phyloP scores from a whole-genome alignment of 2,113 vertebrate species.

The Mirounga angustirostris region DNA sequence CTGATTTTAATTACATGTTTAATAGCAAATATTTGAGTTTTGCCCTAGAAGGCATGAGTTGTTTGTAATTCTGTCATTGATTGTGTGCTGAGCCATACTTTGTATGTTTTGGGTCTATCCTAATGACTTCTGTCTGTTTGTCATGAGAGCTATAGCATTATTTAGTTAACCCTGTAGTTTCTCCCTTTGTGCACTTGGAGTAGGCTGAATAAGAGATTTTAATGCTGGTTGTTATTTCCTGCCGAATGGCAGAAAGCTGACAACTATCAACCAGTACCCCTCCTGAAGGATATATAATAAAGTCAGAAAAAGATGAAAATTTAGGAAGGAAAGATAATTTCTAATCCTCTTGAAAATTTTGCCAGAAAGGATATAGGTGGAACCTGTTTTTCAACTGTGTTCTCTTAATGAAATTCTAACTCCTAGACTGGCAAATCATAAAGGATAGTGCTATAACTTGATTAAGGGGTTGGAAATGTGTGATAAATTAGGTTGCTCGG shows the following conservation, averaged over 20 bases:
- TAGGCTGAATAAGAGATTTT: constrained; percentile 47
- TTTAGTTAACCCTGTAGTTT: constrained; percentile 71
- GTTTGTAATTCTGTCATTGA: constrained; percentile 73
- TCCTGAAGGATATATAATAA: constrained; percentile 33
- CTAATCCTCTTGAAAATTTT: constrained; percentile 61
- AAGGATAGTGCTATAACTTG: constrained; percentile 38
- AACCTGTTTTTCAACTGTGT: not conserved
- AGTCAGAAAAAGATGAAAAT: constrained; percentile 54
- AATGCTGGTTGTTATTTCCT: constrained; percentile 2
- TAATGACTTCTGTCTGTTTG: constrained; percentile 64
- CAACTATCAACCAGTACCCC: constrained; percentile 22
- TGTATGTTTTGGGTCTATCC: constrained; percentile 64
- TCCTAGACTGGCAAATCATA: constrained; percentile 44
- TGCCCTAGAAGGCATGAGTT: constrained; percentile 71
- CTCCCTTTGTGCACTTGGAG: constrained; percentile 28
- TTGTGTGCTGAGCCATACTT: constrained; percentile 65
- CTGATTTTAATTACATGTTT: constrained; percentile 70
- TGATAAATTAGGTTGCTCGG: constrained; percentile 38
- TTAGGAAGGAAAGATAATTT: constrained; percentile 54
- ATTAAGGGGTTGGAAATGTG: constrained; percentile 6
- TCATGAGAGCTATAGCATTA: constrained; percentile 50
- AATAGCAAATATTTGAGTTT: constrained; percentile 79
- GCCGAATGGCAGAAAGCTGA: constrained; percentile 35
- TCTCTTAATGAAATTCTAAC: constrained; percentile 53
- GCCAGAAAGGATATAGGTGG: constrained; percentile 10